Evolutionary conservation across 2,888 invertebrate species (phyloP).

Genomic region (Holacanthella duospinosa): DNA sequence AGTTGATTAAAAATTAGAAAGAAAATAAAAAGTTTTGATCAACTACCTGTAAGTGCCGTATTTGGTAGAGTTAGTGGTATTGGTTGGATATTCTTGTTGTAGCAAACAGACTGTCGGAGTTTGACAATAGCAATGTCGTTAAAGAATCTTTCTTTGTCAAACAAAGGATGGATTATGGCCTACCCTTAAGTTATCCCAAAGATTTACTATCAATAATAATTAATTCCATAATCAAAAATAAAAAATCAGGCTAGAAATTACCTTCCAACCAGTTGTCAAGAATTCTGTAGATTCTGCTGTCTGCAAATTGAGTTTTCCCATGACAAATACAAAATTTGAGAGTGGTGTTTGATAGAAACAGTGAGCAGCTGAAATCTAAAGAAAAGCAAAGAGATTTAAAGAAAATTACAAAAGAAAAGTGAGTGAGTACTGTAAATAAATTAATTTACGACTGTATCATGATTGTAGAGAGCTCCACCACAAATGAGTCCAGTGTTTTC

Average conservation of each 20-base stretch:
- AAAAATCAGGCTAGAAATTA: no score
- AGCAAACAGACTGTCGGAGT: background rate
- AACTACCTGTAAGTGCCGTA: background rate
- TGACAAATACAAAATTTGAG: background rate
- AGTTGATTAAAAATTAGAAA: no score
- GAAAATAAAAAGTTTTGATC: background rate
- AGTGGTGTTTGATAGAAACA: background rate
- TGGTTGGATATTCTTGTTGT: background rate
- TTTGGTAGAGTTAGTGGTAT: background rate
- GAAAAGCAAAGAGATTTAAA: background rate
- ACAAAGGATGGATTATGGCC: background rate
- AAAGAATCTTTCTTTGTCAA: background rate
- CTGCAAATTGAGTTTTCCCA: background rate
- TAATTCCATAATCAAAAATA: no score
- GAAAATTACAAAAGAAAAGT: no score
- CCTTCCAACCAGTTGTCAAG: constrained; percentile 1
- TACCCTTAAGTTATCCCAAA: no score
- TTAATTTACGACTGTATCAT: background rate
- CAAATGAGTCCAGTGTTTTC: background rate
- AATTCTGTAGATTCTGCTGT: background rate
- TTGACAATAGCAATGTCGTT: background rate
- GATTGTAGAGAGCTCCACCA: background rate
- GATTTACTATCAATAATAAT: no score
- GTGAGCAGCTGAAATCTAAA: background rate
- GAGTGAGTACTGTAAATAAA: no score